phyloP scores from a whole-genome alignment of 2,113 vertebrate species.

The Nibea albiflora region DNA sequence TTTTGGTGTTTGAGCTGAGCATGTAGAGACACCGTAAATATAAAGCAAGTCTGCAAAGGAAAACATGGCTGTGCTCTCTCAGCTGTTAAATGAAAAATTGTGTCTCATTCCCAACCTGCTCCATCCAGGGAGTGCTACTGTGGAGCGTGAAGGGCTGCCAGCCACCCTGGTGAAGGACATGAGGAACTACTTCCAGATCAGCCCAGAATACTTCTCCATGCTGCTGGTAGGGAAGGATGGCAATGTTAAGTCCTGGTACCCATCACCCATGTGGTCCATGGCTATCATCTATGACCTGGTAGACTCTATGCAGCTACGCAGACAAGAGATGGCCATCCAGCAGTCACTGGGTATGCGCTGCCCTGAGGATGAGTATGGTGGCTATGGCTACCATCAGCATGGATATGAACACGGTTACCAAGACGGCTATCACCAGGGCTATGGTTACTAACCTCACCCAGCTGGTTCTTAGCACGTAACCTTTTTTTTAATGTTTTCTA shows the following conservation, averaged over 20 bases:
- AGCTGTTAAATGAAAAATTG: background rate
- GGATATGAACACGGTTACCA: constrained; percentile 97
- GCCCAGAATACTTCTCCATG: constrained; percentile 99
- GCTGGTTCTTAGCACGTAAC: constrained; percentile 1
- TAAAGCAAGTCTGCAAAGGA: constrained; percentile 5
- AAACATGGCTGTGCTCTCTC: background rate
- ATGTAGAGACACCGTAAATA: background rate
- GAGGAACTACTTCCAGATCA: constrained; percentile 98
- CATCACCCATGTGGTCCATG: constrained; percentile 99
- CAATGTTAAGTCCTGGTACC: constrained; percentile 99
- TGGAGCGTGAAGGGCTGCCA: constrained; percentile 94
- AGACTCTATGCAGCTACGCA: constrained; percentile 98
- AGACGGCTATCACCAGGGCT: constrained; percentile 94
- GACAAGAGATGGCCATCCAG: constrained; percentile 99
- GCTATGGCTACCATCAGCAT: constrained; percentile 96
- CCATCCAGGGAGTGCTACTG: constrained; percentile 90
- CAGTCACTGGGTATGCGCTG: constrained; percentile 98
- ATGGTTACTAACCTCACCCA: constrained; percentile 87
- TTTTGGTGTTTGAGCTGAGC: constrained; percentile 15
- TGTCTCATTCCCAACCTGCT: background rate
- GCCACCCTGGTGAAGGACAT: constrained; percentile 94
- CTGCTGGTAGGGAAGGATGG: constrained; percentile 98
- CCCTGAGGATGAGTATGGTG: constrained; percentile 96
- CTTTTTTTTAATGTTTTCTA: constrained; percentile 5
- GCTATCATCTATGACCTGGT: constrained; percentile 97